These are phyloP conservation scores for Cochlearius cochlearius DNA, from an alignment of 2,113 vertebrate species.

Conservation along the genomic window DNA sequence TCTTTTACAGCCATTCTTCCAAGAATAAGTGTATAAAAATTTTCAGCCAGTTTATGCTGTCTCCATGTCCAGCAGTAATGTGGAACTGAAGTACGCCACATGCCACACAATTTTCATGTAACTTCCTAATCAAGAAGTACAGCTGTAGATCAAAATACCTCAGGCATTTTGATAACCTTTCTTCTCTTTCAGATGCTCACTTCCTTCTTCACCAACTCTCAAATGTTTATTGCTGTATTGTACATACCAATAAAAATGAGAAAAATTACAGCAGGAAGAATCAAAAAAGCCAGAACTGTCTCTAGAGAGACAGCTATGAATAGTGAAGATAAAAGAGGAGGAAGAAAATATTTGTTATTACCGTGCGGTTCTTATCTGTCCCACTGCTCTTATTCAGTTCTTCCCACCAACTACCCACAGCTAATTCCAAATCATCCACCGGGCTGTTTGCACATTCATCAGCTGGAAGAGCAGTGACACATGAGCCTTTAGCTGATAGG, in stretches of 20 bases:
- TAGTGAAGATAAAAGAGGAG: neutral
- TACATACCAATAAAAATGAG: neutral
- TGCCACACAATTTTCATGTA: neutral
- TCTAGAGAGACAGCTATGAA: neutral
- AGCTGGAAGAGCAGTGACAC: neutral
- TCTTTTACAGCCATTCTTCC: neutral
- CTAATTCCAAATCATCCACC: slow-evolving; percentile 14
- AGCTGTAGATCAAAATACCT: neutral
- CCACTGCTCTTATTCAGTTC: neutral
- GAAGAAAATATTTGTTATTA: slow-evolving; percentile 10
- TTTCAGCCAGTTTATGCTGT: neutral
- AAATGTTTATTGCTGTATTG: neutral
- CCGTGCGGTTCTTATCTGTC: neutral
- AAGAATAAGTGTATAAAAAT: neutral
- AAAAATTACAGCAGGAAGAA: neutral
- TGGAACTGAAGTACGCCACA: neutral
- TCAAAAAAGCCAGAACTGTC: neutral
- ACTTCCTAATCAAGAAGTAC: neutral
- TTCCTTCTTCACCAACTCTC: neutral
- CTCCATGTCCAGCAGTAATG: neutral
- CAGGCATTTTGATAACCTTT: neutral
- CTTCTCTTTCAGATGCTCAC: neutral
- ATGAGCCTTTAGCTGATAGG: neutral
- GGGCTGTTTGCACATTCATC: neutral
- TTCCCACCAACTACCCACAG: neutral